Evolutionary conservation across 2,888 invertebrate genomes (phyloP), one percentile per base, ranked within the genome.

Genomic region (Cybosia mesomella): DNA sequence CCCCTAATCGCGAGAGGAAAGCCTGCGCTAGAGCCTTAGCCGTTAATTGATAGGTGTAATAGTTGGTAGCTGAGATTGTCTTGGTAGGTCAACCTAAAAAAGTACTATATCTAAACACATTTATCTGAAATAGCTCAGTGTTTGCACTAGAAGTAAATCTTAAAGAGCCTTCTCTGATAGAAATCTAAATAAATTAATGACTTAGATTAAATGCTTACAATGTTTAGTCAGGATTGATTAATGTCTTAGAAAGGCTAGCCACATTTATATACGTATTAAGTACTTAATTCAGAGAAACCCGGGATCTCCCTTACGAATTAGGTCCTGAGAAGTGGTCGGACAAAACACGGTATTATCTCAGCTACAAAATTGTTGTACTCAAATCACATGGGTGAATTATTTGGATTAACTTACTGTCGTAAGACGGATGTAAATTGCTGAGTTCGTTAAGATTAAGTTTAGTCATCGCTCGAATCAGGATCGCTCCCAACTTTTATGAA

Each of bases 361-460:
- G 43, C 39, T 66, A 72, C 72, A 73, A 77, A 65, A 80, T 73
- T 71, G 72, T 60, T 60, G 55, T 70, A 72, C 79, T 72, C 70
- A 69, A 78, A 74, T 70, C 71, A 65, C 68, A 73, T 61, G 64
- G 58, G 58, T 54, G 71, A 72, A 73, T 80, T 71, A 71, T 61
- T 67, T 68, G 70, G 77, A 80, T 79, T 80, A 79, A 80, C 15
- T 79, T 77, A 64, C 72, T 60, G 59, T 72, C 79, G 72, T 71
- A 74, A 65, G 68, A 61, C 67, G 63, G 58, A 57, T 59, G 64
- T 67, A 65, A 67, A 62, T 71, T 59, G 68, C 32, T 62, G 65
- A 66, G 62, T 22, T 28, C 36, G 58, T 66, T 66, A 63, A 64
- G 53, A 43, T 32, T 60, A 60, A 10, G 13, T n/a, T n/a, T n/a